Base-by-base conservation (phyloP, 2,888 invertebrate species). In the Papilio gigon region DNA sequence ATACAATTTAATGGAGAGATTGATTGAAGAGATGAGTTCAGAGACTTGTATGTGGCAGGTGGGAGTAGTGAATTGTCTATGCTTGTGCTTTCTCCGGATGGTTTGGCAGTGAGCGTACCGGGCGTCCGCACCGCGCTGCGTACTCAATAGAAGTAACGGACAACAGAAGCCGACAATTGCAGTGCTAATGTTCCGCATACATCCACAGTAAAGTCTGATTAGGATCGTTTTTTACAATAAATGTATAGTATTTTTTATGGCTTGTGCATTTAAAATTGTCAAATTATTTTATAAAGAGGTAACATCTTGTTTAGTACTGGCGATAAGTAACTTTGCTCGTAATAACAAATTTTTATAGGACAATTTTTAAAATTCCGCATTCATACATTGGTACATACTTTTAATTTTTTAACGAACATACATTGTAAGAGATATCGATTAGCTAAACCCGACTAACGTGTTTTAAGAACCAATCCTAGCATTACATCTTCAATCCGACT, bases 141-240 rank as follows among this genome's bases (percentile, higher is more conserved):
- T 53, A 69, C 69, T 69, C 69, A 69, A 69, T 69, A 69, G 69
- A 69, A 69, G 65, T 69, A 69, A 61, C 12, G 69, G 33, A 69
- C 60, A 42, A 30, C 40, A n/a, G 53, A 30, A 58, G n/a, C 59
- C 56, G 65, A 69, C 65, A 69, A 65, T 44, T 69, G 56, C 69
- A 69, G 65, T 69, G 69, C 69, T 65, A 61, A 65, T 61, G 61
- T 33, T 27, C 27, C 17, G 47, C 47, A 44, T 12, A 62, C 40
- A 42, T 25, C 27, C 44, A 62, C 27, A 62, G 30, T 9, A 53
- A 56, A 56, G 53, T 56, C 53, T 56, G 53, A 59, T 59, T 59
- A 59, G 59, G 37, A 22, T 58, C 50, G 50, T 30, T 56, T 30
- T 56, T 30, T 56, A 56, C 30, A 56, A 14, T 56, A 30, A 56